A percentile compares a stretch with the other conserved stretches of the same genome.
Evolutionary conservation across 2,113 vertebrate genomes (phyloP).

Genomic region (Leucoraja erinaceus): DNA sequence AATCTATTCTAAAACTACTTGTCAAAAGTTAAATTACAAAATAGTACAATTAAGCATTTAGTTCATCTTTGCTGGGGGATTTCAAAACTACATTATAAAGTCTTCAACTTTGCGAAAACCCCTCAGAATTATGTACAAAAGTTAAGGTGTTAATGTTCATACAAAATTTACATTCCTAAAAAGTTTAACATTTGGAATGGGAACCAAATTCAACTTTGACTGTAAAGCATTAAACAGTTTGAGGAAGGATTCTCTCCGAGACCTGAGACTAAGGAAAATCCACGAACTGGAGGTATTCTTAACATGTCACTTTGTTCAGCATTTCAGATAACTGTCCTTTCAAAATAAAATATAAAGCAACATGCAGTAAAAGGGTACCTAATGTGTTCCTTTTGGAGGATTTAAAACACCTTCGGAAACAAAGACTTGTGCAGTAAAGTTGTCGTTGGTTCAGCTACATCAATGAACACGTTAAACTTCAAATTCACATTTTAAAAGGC

Average conservation of each 20-base stretch:
- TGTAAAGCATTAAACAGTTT: conserved; percentile 7
- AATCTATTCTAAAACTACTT: conserved; percentile 9
- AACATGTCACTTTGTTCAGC: conserved; percentile 13
- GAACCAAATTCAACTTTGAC: conserved; percentile 30
- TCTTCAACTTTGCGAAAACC: conserved; percentile 7
- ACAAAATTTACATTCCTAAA: conserved; percentile 32
- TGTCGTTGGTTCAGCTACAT: background rate
- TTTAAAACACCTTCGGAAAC: background rate
- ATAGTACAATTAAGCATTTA: conserved; percentile 8
- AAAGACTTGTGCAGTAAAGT: background rate
- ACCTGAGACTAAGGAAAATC: conserved; percentile 32
- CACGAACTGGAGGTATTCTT: background rate
- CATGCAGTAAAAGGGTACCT: background rate
- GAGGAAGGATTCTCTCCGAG: background rate
- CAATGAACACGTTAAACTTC: background rate
- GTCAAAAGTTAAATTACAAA: conserved; percentile 32
- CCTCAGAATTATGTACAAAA: conserved; percentile 23
- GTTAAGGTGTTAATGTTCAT: conserved; percentile 2
- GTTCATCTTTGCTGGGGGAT: conserved; percentile 15
- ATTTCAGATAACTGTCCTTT: background rate
- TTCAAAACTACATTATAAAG: conserved; percentile 29
- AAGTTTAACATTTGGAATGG: conserved; percentile 29
- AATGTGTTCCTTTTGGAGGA: background rate
- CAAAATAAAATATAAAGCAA: background rate
- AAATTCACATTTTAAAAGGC: background rate